phyloP scores from a whole-genome alignment of 2,888 invertebrate species.

The Oscheius sp. region DNA sequence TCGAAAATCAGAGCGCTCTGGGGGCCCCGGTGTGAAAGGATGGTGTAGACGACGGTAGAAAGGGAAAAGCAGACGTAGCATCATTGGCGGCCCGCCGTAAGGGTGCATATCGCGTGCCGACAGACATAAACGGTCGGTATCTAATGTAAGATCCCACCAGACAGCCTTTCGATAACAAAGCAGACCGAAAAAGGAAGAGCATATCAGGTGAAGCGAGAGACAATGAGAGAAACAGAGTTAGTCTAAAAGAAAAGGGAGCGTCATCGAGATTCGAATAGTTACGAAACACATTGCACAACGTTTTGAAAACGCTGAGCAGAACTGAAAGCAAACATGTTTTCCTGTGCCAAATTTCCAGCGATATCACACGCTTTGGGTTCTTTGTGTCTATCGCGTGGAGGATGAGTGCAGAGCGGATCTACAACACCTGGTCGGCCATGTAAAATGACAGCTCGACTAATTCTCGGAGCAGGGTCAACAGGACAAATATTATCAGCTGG shows the following conservation, averaged over 20 bases:
- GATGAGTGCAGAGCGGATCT: no score
- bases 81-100: conserved; percentile 19
- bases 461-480: conserved; percentile 20
- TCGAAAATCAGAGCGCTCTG: conserved; percentile 12
- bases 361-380: no score
- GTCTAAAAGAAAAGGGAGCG: neutral
- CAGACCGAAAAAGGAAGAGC: no score
- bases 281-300: conserved; percentile 31
- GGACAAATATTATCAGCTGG: conserved; percentile 9
- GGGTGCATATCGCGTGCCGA: conserved; percentile 29
- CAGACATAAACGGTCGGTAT: conserved; percentile 36
- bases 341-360: neutral
- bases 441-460: conserved; percentile 13
- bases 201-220: neutral
- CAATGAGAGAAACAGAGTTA: neutral
- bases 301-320: conserved; percentile 7
- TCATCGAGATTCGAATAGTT: conserved; percentile 9
- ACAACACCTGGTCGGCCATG: no score
- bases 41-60: conserved; percentile 3
- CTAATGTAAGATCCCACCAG: conserved; percentile 9
- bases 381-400: no score
- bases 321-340: conserved; percentile 15
- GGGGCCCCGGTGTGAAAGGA: conserved; percentile 2
- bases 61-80: conserved; percentile 32
- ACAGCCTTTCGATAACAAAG: conserved; percentile 3